Evolutionary conservation across 2,797 vertebrate genomes (phyloP).

Genomic region (Acrossocheilus wenchowensis): DNA sequence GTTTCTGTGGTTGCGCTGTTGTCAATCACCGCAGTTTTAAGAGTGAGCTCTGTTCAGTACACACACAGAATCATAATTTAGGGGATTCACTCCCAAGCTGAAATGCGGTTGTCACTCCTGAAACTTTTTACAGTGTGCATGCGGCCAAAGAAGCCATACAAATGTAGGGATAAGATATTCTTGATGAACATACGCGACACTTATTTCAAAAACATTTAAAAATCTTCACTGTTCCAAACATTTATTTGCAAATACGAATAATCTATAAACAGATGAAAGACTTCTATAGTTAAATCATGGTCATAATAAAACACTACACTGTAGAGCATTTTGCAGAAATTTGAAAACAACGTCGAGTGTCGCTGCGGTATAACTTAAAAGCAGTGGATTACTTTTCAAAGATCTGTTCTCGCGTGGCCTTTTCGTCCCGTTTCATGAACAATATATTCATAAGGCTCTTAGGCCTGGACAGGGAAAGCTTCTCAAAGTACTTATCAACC

Average conservation of each 20-base stretch:
- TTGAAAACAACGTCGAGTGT: background rate
- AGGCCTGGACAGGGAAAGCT: conserved; percentile 25
- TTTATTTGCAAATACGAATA: no score
- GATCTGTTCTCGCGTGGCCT: background rate
- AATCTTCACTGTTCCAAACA: no score
- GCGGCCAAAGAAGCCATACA: no score
- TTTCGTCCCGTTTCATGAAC: background rate
- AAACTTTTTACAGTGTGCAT: background rate
- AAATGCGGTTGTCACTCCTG: background rate
- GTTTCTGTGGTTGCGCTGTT: background rate
- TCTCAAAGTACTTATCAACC: conserved; percentile 19
- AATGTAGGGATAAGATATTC: no score
- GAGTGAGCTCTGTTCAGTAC: background rate
- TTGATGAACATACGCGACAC: no score
- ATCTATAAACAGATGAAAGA: background rate
- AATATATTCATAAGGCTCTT: conserved; percentile 10
- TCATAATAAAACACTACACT: background rate
- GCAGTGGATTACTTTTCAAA: conserved; percentile 25
- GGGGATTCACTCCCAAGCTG: background rate
- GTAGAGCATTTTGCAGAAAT: background rate
- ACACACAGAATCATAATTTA: background rate
- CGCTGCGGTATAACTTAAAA: background rate
- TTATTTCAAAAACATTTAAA: no score
- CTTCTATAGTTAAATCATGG: background rate
- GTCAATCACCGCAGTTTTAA: background rate